Conservation (phyloP, 1,140 invertebrate species). For the Oreohelix idahoensis region DNA sequence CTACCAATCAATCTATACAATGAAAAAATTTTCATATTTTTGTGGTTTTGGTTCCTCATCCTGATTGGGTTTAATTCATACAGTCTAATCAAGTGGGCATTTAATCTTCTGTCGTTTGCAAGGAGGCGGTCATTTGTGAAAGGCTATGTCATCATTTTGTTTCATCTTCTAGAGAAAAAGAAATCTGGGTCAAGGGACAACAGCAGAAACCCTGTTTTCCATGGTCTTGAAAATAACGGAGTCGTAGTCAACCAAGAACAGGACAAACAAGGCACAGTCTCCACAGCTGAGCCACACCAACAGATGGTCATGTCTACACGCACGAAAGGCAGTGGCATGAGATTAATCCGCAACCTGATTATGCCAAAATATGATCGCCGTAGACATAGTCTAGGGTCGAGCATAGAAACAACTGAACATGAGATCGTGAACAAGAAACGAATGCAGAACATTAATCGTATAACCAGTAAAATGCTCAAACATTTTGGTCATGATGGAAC, state of each 20-base stretch:
- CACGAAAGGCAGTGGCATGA: neutral
- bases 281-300: neutral
- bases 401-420: neutral
- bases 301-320: too few relatives aligned
- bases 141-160: slow-evolving; percentile 57
- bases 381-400: neutral
- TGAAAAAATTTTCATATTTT: slow-evolving; percentile 74
- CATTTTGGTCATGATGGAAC: slow-evolving; percentile 17
- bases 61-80: slow-evolving; percentile 56
- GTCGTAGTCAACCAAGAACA: neutral
- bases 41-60: slow-evolving; percentile 64
- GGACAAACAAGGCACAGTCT: neutral
- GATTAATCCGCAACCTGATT: neutral
- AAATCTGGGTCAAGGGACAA: neutral
- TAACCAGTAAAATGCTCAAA: slow-evolving; percentile 3
- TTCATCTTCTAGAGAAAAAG: neutral
- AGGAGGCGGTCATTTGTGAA: slow-evolving; percentile 61
- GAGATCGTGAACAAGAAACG: neutral
- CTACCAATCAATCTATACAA: slow-evolving; percentile 76
- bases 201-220: neutral
- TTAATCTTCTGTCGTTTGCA: slow-evolving; percentile 45
- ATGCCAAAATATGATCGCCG: neutral
- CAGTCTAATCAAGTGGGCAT: slow-evolving; percentile 64
- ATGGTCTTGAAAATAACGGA: neutral
- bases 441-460: neutral